phyloP scores from a whole-genome alignment of 2,888 invertebrate species.

The Cosmia pyralina region DNA sequence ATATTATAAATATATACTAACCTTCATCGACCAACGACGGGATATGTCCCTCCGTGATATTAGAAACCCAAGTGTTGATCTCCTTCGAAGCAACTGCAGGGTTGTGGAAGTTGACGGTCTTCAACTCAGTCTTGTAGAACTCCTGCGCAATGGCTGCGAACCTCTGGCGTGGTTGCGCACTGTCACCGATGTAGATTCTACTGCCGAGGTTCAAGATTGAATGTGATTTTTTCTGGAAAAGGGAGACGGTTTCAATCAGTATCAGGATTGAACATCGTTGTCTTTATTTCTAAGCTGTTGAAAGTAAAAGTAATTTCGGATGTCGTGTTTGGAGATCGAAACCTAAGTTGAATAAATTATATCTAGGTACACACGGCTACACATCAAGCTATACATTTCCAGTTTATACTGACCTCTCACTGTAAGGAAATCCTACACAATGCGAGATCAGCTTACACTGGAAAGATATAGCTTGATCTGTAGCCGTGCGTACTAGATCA shows the following conservation, averaged over 20 bases:
- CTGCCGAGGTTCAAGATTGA: conserved; percentile 92
- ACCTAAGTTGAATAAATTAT: neutral
- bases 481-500: no score
- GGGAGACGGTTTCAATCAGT: neutral
- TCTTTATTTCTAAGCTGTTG: neutral
- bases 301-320: neutral
- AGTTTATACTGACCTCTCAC: no score
- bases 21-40: conserved; percentile 91
- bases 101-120: conserved; percentile 91
- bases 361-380: neutral
- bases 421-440: no score
- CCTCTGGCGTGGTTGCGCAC: conserved; percentile 89
- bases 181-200: conserved; percentile 91
- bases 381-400: no score
- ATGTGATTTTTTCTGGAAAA: conserved; percentile 78
- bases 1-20: no score
- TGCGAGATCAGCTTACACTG: no score
- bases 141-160: conserved; percentile 91
- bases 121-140: conserved; percentile 92
- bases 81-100: conserved; percentile 87
- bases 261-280: neutral
- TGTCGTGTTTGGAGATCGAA: neutral
- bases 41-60: conserved; percentile 94
- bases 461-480: no score
- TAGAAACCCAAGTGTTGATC: conserved; percentile 95